Evolutionary conservation across 2,113 vertebrate species (phyloP).

Genomic region (Cyphomyrus discorhynchus): DNA sequence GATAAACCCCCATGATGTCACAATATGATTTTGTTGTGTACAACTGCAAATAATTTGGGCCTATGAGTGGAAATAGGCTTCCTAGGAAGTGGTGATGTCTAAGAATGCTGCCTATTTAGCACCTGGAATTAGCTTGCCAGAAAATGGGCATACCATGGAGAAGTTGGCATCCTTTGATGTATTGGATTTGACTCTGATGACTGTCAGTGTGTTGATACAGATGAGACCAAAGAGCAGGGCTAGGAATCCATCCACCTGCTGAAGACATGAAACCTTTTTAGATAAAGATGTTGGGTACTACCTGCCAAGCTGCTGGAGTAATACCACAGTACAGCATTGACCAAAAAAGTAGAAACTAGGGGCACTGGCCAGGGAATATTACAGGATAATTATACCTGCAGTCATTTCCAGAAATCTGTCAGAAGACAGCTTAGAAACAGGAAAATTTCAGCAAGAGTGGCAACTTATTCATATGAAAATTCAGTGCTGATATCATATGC

Average conservation of each 20-base stretch:
- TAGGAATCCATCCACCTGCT: conserved; percentile 50
- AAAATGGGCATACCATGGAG: conserved; percentile 36
- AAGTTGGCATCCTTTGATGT: conserved; percentile 48
- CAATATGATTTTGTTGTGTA: background rate
- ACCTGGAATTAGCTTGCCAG: conserved; percentile 26
- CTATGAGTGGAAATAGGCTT: background rate
- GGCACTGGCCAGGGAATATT: background rate
- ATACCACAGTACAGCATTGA: background rate
- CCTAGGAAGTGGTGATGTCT: background rate
- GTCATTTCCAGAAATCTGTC: background rate
- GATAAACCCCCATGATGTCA: background rate
- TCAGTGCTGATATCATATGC: background rate
- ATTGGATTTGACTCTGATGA: conserved; percentile 46
- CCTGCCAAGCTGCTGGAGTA: conserved; percentile 20
- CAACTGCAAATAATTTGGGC: background rate
- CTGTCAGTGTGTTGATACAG: conserved; percentile 53
- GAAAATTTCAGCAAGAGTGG: background rate
- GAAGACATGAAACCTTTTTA: conserved; percentile 21
- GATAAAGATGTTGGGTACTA: conserved; percentile 12
- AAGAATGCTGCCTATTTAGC: conserved; percentile 2
- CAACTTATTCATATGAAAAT: background rate
- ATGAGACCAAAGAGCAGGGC: conserved; percentile 49
- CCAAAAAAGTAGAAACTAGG: background rate
- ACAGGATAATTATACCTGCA: background rate
- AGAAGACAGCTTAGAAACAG: background rate